Conservation (phyloP, 2,797 vertebrate genomes). For the Uromys caudimaculatus region DNA sequence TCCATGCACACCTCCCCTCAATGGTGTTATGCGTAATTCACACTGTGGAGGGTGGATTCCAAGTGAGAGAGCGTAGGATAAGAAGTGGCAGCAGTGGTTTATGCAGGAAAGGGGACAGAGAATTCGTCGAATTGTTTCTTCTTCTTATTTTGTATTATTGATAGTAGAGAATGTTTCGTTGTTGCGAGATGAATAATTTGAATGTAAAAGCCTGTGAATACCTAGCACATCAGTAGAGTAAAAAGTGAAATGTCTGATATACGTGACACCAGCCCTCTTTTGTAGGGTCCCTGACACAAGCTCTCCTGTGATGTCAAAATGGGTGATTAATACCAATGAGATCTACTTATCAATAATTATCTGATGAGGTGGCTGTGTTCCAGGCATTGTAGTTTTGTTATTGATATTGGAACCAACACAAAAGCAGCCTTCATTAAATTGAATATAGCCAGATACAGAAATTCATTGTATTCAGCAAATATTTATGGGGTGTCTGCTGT, state of each 20-base stretch:
- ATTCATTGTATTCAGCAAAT: slow-evolving; percentile 34
- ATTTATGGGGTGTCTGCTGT: not conserved
- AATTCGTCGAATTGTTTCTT: not conserved
- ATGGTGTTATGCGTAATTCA: not conserved
- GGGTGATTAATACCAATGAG: not conserved
- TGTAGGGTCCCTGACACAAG: slow-evolving; percentile 5
- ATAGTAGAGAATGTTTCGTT: slow-evolving; percentile 9
- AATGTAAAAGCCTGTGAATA: slow-evolving; percentile 40
- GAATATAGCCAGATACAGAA: slow-evolving; percentile 15
- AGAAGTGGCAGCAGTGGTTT: not conserved
- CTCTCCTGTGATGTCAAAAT: not conserved
- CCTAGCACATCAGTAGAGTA: not conserved
- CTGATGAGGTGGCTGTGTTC: slow-evolving; percentile 19
- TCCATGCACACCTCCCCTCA: not conserved
- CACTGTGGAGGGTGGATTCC: not conserved
- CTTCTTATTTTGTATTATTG: not conserved
- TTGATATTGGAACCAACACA: not conserved
- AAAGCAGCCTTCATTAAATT: not conserved
- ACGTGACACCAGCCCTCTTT: not conserved
- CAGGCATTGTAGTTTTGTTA: slow-evolving; percentile 19
- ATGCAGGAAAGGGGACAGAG: slow-evolving; percentile 8
- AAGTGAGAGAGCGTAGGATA: not conserved
- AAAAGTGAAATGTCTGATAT: not conserved
- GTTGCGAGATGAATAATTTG: slow-evolving; percentile 28
- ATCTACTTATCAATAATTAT: slow-evolving; percentile 38